These are phyloP conservation scores for Zophobas atratus DNA, from an alignment of 1,140 invertebrate genomes.

Conservation along the genomic window DNA sequence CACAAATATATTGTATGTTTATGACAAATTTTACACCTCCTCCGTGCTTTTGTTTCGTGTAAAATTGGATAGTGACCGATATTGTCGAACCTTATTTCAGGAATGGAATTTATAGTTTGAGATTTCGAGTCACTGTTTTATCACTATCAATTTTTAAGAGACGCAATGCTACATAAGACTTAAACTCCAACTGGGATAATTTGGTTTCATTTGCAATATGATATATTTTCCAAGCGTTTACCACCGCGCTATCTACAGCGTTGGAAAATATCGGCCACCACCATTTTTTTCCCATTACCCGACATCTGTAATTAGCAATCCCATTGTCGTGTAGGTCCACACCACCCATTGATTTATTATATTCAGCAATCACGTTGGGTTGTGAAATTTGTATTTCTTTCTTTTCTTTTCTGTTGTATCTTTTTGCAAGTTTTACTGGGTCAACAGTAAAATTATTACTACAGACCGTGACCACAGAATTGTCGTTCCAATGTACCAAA, in stretches of 20 bases:
- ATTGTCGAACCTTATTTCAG: constrained; percentile 36
- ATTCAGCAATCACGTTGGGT: constrained; percentile 53
- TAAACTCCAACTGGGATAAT: constrained; percentile 55
- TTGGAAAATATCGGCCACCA: constrained; percentile 62
- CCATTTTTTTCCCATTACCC: constrained; percentile 62
- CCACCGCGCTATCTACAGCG: constrained; percentile 53
- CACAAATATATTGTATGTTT: constrained; percentile 41
- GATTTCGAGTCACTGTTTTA: constrained; percentile 12
- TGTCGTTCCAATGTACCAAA: constrained; percentile 56
- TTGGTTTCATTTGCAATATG: constrained; percentile 46
- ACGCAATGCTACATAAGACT: constrained; percentile 49
- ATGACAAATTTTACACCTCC: constrained; percentile 42
- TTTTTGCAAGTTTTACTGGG: constrained; percentile 50
- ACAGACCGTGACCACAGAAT: constrained; percentile 51
- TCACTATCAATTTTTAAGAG: constrained; percentile 47
- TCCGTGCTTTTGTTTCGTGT: constrained; percentile 36
- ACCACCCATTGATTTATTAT: constrained; percentile 61
- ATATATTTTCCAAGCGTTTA: constrained; percentile 59
- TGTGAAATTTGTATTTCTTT: constrained; percentile 48
- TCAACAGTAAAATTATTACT: constrained; percentile 46
- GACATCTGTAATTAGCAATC: constrained; percentile 60
- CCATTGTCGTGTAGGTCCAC: constrained; percentile 61
- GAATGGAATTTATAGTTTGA: constrained; percentile 8
- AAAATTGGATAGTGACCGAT: constrained; percentile 32
- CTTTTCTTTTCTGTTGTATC: constrained; percentile 55